These are phyloP conservation scores for Pogonus chalceus DNA, from an alignment of 1,140 invertebrate genomes.

Conservation along the genomic window DNA sequence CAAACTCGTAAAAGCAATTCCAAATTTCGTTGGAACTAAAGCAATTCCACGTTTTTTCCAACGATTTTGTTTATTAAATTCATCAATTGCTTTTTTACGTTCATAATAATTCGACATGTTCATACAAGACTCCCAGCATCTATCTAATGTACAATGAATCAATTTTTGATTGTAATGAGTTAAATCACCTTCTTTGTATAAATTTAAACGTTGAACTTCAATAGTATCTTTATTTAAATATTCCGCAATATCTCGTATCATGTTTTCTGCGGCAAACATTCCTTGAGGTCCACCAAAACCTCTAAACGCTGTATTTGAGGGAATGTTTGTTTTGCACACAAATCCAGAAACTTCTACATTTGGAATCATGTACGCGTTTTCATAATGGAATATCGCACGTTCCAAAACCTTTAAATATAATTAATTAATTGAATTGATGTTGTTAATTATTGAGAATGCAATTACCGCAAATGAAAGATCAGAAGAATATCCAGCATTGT, in stretches of 20 bases:
- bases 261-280: slow-evolving; percentile 73
- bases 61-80: slow-evolving; percentile 73
- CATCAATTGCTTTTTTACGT: slow-evolving; percentile 47
- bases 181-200: slow-evolving; percentile 68
- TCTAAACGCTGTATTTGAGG: slow-evolving; percentile 83
- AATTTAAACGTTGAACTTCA: slow-evolving; percentile 51
- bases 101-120: slow-evolving; percentile 54
- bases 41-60: slow-evolving; percentile 83
- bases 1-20: slow-evolving; percentile 70
- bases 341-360: slow-evolving; percentile 55
- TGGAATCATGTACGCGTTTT: slow-evolving; percentile 70
- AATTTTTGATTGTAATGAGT: slow-evolving; percentile 75
- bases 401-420: slow-evolving; percentile 50
- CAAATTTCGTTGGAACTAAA: slow-evolving; percentile 83
- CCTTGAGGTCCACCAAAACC: slow-evolving; percentile 86
- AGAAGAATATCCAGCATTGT: slow-evolving; percentile 70
- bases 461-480: slow-evolving; percentile 76
- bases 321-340: slow-evolving; percentile 73
- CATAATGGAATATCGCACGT: slow-evolving; percentile 67
- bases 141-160: slow-evolving; percentile 60
- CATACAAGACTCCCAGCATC: slow-evolving; percentile 78
- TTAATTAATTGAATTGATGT: not conserved
- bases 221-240: slow-evolving; percentile 51
- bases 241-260: slow-evolving; percentile 65
- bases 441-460: slow-evolving; percentile 16